Evolutionary conservation across 2,797 vertebrate species (phyloP), one percentile per base, ranked within the genome.

Genomic region (Apogon talboti): DNA sequence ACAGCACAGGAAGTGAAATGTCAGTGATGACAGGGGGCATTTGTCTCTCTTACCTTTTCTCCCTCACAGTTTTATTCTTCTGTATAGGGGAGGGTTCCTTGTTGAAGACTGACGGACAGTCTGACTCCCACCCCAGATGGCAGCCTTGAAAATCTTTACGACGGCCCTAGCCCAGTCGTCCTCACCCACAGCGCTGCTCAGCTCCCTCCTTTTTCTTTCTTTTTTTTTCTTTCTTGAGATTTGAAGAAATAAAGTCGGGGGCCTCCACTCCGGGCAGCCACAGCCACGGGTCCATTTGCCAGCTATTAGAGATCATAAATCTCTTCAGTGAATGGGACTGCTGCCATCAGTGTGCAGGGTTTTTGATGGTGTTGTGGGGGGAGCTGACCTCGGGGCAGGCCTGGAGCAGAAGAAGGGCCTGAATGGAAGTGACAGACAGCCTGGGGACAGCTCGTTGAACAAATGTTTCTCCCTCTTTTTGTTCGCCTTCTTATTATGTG

Each of bases 261-360:
- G 60, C 69, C 78, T 74, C 78, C 83, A 73, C 55, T 70, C 21
- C 13, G 53, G 79, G 63, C 72, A 79, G 59, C 69, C 75, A 61
- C 59, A 63, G 59, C 66, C 78, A 66, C 53, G 2, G 84, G 77
- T 84, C 84, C 83, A 88, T 91, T 90, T 83, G 75, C 84, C 85
- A 76, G 63, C 87, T 86, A 91, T 92, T 89, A 92, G 69, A 86
- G 78, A 85, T 89, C 91, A 92, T 93, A 93, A 94, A 92, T 94
- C 91, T 92, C 79, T 11, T n/a, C 1, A 18, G 58, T 87, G 90
- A 93, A 92, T 89, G 80, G 87, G 79, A 30, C 59, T 12, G 57
- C 77, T 54, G 79, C 76, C 77, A 43, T 83, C 62, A 45, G 58
- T 63, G 70, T 43, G 74, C 70, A 48, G 74, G 81, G 69, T 72